Evolutionary conservation across 2,797 vertebrate species (phyloP), one percentile per base, ranked within the genome.

Genomic region (Sus cebifrons): DNA sequence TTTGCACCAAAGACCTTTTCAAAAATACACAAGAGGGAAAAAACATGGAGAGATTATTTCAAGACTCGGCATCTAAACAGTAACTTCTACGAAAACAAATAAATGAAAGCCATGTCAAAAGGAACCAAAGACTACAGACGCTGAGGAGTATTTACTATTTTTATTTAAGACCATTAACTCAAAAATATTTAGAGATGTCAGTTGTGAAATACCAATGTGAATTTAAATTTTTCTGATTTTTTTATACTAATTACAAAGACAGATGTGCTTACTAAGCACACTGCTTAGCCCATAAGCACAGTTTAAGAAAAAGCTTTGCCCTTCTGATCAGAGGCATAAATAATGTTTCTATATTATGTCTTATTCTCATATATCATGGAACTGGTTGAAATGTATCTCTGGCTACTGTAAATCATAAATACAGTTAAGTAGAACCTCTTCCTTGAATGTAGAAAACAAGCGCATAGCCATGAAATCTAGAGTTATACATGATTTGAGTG

Each of bases 241-340:
- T 68, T 87, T 94, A 95, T 54, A 52, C 67, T 97, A 97, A 97
- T 86, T 97, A 94, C 94, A 97, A 96, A 82, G 78, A 85, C 96
- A 98, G n/a, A 96, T 89, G 94, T 86, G 52, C 84, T 98, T 62
- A 84, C 67, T 95, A 73, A 27, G n/a, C 23, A 85, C 0, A 0
- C 20, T 92, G 68, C 56, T 89, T 94, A 74, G 49, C 40, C 67
- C 68, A 64, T 67, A 97, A 96, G 64, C 75, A 81, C 36, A 82
- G 20, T 25, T 73, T 67, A 91, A 95, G 83, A 86, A 95, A 94
- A 68, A 65, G 52, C 49, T 36, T 92, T 58, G 82, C 68, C 94
- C 52, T 58, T 86, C 95, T 87, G 65, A 96, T 88, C 27, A 6
- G 91, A 95, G 54, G 60, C 81, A 93, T 96, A 97, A 91, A 95